Conservation (phyloP, 2,113 vertebrate genomes). For the Stigmatopora argus region DNA sequence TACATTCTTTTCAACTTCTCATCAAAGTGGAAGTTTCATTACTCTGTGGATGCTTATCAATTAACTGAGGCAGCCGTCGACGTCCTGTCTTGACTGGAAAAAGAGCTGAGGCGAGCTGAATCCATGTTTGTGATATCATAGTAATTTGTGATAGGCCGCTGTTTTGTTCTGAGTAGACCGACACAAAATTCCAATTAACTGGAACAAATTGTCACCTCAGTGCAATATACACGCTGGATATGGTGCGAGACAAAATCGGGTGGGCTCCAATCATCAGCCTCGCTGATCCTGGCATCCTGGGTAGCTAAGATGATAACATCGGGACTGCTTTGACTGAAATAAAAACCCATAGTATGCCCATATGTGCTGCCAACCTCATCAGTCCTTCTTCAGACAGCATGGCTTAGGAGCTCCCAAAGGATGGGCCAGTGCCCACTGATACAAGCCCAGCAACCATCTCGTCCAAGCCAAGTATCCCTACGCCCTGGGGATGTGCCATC, state of each 20-base stretch:
- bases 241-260: constrained; percentile 12
- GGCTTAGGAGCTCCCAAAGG: constrained; percentile 74
- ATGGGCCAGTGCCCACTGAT: constrained; percentile 73
- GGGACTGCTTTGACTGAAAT: constrained; percentile 64
- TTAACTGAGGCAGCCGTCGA: constrained; percentile 56
- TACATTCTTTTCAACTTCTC: constrained; percentile 66
- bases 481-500: constrained; percentile 72
- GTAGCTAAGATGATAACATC: constrained; percentile 70
- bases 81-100: constrained; percentile 40
- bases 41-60: constrained; percentile 61
- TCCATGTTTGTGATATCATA: constrained; percentile 46
- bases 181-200: constrained; percentile 54
- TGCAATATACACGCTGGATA: constrained; percentile 34
- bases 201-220: constrained; percentile 49
- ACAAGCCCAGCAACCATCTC: constrained; percentile 67
- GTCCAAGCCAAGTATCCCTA: constrained; percentile 71
- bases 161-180: constrained; percentile 22
- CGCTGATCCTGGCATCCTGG: constrained; percentile 41
- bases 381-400: constrained; percentile 74
- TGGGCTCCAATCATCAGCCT: constrained; percentile 38
- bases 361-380: constrained; percentile 73
- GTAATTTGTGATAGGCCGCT: constrained; percentile 47
- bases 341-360: constrained; percentile 63
- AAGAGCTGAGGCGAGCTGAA: constrained; percentile 28
- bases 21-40: constrained; percentile 68